Percentiles rank a stretch among this genome's conserved stretches.
These are phyloP conservation scores for Drosophila mercatorum DNA, from an alignment of 2,888 invertebrate species.

Conservation along the genomic window DNA sequence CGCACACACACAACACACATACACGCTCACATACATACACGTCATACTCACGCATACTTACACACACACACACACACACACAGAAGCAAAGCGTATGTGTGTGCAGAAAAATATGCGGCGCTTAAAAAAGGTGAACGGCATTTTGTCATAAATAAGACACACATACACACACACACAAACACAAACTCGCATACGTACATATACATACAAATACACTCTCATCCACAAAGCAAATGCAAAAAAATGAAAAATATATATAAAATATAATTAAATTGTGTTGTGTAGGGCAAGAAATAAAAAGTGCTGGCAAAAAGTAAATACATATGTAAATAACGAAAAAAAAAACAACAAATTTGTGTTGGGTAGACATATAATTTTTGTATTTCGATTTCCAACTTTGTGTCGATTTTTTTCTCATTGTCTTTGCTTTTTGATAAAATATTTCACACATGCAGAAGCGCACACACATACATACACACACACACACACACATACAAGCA, in stretches of 20 bases:
- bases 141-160: conserved; percentile 66
- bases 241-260: conserved; percentile 3
- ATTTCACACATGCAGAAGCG: conserved; percentile 49
- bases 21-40: conserved; percentile 25
- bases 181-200: conserved; percentile 8
- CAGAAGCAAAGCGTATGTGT: conserved; percentile 70
- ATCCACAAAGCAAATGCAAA: conserved; percentile 31
- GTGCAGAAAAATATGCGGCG: conserved; percentile 82
- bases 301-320: conserved; percentile 25
- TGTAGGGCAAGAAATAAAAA: conserved; percentile 23
- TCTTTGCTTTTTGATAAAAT: conserved; percentile 77
- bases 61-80: conserved; percentile 29
- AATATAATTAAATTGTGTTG: conserved; percentile 31
- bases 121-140: conserved; percentile 82
- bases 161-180: conserved; percentile 19
- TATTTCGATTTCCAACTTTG: conserved; percentile 69
- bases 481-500: conserved; percentile 2
- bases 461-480: conserved; percentile 20
- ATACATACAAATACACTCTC: conserved; percentile 6
- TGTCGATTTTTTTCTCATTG: conserved; percentile 57
- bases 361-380: conserved; percentile 78
- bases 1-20: conserved; percentile 1
- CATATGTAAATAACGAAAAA: conserved; percentile 24
- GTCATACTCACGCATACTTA: neutral
- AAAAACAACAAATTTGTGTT: conserved; percentile 21